phyloP scores from a whole-genome alignment of 2,888 invertebrate species.

The Amiota minor region DNA sequence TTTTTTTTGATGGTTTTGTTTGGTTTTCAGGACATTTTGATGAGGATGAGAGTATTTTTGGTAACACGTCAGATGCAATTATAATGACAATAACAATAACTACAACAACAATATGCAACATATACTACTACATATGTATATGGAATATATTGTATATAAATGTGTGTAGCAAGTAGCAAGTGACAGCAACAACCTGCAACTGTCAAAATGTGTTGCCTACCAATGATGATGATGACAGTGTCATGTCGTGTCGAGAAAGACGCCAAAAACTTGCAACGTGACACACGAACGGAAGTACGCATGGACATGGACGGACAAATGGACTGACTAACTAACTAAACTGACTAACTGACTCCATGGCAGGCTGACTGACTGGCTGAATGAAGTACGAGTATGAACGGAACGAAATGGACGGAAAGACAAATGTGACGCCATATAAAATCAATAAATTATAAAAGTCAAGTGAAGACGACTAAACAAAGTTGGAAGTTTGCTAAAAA shows the following conservation, averaged over 20 bases:
- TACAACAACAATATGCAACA: neutral
- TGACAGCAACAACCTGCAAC: constrained; percentile 50
- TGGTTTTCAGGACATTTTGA: constrained; percentile 27
- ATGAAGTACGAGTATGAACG: neutral
- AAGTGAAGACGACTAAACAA: constrained; percentile 41
- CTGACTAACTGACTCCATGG: neutral
- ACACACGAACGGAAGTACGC: constrained; percentile 21
- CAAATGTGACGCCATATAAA: constrained; percentile 68
- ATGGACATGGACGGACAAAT: constrained; percentile 1
- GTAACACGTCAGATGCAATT: constrained; percentile 67
- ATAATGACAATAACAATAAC: constrained; percentile 51
- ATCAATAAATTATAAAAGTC: constrained; percentile 60
- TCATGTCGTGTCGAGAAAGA: constrained; percentile 16
- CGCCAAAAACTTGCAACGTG: constrained; percentile 5
- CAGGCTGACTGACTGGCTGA: constrained; percentile 36
- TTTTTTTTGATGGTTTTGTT: no score
- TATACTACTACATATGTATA: neutral
- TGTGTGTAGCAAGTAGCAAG: neutral
- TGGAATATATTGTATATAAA: no score
- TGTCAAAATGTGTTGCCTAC: constrained; percentile 47
- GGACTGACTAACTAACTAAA: neutral
- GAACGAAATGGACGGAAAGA: constrained; percentile 48
- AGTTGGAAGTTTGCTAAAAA: constrained; percentile 19
- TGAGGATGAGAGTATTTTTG: constrained; percentile 47
- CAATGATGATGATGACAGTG: constrained; percentile 27